These are phyloP conservation scores for Amia ocellicauda DNA, from an alignment of 2,113 vertebrate genomes.

Conservation along the genomic window DNA sequence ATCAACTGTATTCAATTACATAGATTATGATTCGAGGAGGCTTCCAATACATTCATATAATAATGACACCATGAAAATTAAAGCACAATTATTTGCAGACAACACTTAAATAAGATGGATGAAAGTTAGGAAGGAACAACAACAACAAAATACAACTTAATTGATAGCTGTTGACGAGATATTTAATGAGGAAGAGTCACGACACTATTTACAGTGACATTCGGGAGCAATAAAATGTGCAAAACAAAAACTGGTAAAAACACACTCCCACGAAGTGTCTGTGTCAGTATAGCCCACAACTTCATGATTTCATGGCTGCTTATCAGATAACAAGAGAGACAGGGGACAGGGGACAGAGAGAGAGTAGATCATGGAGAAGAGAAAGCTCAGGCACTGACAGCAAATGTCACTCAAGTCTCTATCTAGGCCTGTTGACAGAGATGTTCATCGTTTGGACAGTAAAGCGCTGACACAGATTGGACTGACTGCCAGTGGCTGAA, in stretches of 20 bases:
- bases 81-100: too few species aligned
- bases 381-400: constrained; percentile 43
- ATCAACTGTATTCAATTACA: too few species aligned
- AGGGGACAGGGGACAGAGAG: constrained; percentile 37
- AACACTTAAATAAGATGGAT: too few species aligned
- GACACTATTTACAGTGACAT: constrained; percentile 32
- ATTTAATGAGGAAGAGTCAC: constrained; percentile 13
- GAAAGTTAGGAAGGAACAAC: too few species aligned
- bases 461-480: neutral
- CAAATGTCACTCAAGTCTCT: constrained; percentile 18
- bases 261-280: neutral
- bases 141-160: too few species aligned
- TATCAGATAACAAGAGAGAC: neutral
- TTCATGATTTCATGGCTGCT: too few species aligned
- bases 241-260: constrained; percentile 46
- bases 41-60: too few species aligned
- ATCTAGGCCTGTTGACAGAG: constrained; percentile 28
- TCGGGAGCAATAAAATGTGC: constrained; percentile 35
- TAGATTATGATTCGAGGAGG: too few species aligned
- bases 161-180: too few species aligned
- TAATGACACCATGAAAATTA: too few species aligned
- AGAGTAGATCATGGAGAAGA: constrained; percentile 37
- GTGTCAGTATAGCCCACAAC: too few species aligned
- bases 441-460: constrained; percentile 18
- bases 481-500: neutral